Percentiles rank a stretch among this genome's conserved stretches.
phyloP scores from a whole-genome alignment of 2,888 invertebrate genomes.

The Phorcus lineatus region DNA sequence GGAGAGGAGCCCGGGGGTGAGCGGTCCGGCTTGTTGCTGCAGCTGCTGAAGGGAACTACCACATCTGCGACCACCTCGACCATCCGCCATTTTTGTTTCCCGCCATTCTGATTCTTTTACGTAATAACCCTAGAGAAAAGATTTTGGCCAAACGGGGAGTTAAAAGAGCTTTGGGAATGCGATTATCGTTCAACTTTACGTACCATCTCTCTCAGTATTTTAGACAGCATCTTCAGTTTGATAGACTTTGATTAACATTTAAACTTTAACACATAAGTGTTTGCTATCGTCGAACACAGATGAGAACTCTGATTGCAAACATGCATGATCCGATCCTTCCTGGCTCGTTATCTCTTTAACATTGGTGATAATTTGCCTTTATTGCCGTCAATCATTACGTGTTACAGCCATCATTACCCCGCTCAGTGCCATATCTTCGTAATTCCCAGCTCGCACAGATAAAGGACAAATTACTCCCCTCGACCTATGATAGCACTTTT shows the following conservation, averaged over 20 bases:
- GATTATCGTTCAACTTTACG: background rate
- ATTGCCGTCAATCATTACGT: background rate
- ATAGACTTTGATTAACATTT: background rate
- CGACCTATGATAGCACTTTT: background rate
- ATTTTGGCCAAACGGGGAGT: background rate
- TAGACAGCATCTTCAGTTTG: background rate
- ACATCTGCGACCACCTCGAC: background rate
- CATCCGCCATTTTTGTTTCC: constrained; percentile 2
- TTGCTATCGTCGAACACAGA: too few species aligned
- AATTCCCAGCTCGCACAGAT: background rate
- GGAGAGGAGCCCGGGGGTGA: background rate
- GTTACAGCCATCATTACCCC: background rate
- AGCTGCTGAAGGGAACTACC: background rate
- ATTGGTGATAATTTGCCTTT: background rate
- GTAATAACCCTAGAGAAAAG: background rate
- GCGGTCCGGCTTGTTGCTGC: background rate
- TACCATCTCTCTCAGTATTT: background rate
- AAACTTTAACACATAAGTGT: background rate
- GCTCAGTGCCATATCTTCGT: background rate
- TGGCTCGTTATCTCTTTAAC: background rate
- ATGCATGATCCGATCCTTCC: too few species aligned
- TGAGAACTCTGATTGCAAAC: too few species aligned
- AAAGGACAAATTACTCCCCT: background rate
- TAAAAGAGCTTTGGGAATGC: background rate
- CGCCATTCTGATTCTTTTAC: background rate